Base-by-base conservation (phyloP, 2,888 invertebrate species). In the Leucoptera coffeella region DNA sequence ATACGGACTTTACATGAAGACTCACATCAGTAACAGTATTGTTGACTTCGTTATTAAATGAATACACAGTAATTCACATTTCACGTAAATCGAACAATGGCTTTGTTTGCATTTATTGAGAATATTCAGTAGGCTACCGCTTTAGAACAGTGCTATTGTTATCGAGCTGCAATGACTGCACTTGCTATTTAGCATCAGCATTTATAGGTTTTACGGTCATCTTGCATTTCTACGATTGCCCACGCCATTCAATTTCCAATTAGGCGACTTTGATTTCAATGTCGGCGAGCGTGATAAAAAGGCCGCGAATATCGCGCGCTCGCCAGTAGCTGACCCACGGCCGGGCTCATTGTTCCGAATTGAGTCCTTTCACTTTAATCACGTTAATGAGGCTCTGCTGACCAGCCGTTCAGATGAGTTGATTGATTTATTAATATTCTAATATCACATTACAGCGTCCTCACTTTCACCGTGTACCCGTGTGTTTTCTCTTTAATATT, bases 211-310 rank as follows among this genome's bases (percentile, higher is more conserved):
- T 37, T 46, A 49, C 56, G 65, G 65, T 67, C 65, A 13, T 9
- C 22, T n/a, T n/a, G n/a, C 14, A 15, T 9, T 23, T 4, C 4
- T 6, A 48, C 47, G 49, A 50, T 55, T 62, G 59, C 52, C 55
- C n/a, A n/a, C 49, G 54, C 56, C 61, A 55, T 57, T 58, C 55
- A 65, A 58, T 69, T 69, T 64, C 61, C 64, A 65, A 67, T 69
- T 65, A 67, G 61, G 54, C 60, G 62, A 51, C 57, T 55, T 50
- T 57, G 55, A 61, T n/a, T 53, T 69, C 67, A 69, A 69, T 69
- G 69, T 62, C 69, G 57, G 61, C 50, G 59, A 17, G 17, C 19
- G 22, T 62, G 46, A 67, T 69, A 69, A 62, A 69, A n/a, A 65
- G 64, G 61, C 64, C 50, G 52, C 55, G 41, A 47, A 51, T 47